phyloP scores from a whole-genome alignment of 2,888 invertebrate genomes.

The Netelia melanura region DNA sequence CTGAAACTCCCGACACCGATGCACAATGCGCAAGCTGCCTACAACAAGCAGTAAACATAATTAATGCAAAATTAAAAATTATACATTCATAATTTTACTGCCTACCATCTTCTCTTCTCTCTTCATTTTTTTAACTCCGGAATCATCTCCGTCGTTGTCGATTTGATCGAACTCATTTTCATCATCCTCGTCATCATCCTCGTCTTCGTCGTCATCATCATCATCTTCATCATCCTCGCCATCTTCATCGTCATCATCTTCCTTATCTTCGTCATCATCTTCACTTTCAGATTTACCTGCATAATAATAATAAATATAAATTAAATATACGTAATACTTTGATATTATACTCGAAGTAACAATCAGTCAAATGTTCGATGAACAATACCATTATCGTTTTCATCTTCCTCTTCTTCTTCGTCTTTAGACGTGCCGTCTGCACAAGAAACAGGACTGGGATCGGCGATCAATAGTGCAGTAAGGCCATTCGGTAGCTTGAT shows the following conservation, averaged over 20 bases:
- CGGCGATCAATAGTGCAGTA: slow-evolving; percentile 90
- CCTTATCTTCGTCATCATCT: slow-evolving; percentile 75
- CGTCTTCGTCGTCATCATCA: slow-evolving; percentile 78
- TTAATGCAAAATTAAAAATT: not conserved
- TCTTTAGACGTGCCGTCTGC: slow-evolving; percentile 65
- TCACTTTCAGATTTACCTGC: slow-evolving; percentile 70
- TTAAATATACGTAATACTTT: not conserved
- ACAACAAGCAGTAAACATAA: slow-evolving; percentile 51
- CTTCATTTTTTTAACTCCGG: slow-evolving; percentile 77
- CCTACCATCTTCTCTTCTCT: slow-evolving; percentile 82
- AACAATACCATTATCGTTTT: slow-evolving; percentile 85
- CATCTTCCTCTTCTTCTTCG: slow-evolving; percentile 66
- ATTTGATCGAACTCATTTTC: slow-evolving; percentile 68
- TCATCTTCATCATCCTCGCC: slow-evolving; percentile 69
- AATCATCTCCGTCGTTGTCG: slow-evolving; percentile 75
- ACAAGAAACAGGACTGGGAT: slow-evolving; percentile 81
- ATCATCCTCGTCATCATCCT: slow-evolving; percentile 71
- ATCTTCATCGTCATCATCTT: slow-evolving; percentile 74
- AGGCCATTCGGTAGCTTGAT: slow-evolving; percentile 90
- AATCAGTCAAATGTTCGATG: slow-evolving; percentile 72
- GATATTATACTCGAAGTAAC: not conserved
- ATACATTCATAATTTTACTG: not conserved
- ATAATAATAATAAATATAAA: slow-evolving; percentile 37
- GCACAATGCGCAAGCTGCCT: slow-evolving; percentile 91
- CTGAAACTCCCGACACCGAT: slow-evolving; percentile 93